phyloP scores from a whole-genome alignment of 2,797 vertebrate species.

The Chiroxiphia lanceolata region DNA sequence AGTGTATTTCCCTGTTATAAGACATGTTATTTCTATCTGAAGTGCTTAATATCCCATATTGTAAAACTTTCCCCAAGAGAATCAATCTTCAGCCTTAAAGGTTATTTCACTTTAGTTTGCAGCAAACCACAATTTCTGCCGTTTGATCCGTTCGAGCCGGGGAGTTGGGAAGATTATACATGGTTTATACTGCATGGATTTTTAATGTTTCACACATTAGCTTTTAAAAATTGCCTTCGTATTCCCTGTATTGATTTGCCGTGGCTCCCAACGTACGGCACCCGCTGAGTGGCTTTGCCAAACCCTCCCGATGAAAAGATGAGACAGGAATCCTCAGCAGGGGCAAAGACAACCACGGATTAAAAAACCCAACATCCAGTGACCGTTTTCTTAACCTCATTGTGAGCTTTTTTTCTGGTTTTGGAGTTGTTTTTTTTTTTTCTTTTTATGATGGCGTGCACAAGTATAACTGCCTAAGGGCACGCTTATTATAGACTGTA shows the following conservation, averaged over 20 bases:
- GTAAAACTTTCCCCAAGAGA: conserved; percentile 29
- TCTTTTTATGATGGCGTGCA: conserved; percentile 49
- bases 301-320: conserved; percentile 49
- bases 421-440: background rate
- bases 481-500: conserved; percentile 58
- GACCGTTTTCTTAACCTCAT: conserved; percentile 40
- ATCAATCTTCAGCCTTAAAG: conserved; percentile 40
- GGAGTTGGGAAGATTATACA: conserved; percentile 22
- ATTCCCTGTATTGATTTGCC: conserved; percentile 34
- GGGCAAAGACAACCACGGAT: background rate
- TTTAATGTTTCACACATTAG: conserved; percentile 65
- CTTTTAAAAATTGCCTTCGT: conserved; percentile 55
- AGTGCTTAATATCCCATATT: conserved; percentile 7
- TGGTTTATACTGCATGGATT: conserved; percentile 42
- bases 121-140: conserved; percentile 31
- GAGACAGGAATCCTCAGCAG: conserved; percentile 42
- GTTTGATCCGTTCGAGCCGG: conserved; percentile 30
- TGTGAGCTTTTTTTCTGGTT: background rate
- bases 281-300: background rate
- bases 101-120: conserved; percentile 17
- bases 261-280: background rate
- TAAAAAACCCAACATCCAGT: conserved; percentile 14
- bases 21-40: background rate
- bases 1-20: background rate
- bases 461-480: conserved; percentile 31